Evolutionary conservation across 2,797 vertebrate species (phyloP).

Genomic region (Catostomus latipinnis): DNA sequence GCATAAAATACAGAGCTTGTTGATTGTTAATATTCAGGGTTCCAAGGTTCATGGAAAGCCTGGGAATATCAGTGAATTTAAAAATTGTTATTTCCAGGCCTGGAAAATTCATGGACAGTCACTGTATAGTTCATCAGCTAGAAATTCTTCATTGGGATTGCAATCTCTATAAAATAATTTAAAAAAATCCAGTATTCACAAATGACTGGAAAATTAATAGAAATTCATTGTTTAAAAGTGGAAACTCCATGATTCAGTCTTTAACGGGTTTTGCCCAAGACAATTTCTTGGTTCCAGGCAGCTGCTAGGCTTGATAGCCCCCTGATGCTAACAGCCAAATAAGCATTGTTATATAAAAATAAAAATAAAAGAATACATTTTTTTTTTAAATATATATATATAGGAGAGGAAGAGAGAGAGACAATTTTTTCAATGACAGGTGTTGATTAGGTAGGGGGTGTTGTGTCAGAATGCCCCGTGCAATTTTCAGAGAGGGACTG

Average conservation of each 20-base stretch:
- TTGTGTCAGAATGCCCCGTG: slow-evolving; percentile 67
- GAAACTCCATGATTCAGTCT: slow-evolving; percentile 62
- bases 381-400: background rate
- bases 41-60: no score
- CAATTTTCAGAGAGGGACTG: slow-evolving; percentile 64
- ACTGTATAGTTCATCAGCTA: no score
- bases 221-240: slow-evolving; percentile 34
- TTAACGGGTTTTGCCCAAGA: slow-evolving; percentile 67
- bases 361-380: no score
- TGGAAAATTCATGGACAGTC: no score
- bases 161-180: no score
- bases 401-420: slow-evolving; percentile 13
- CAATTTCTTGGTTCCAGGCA: slow-evolving; percentile 68
- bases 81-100: no score
- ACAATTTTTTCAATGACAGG: slow-evolving; percentile 65
- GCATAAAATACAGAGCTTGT: no score
- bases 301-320: slow-evolving; percentile 61
- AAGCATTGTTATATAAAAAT: slow-evolving; percentile 72
- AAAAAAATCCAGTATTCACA: no score
- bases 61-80: no score
- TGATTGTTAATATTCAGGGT: no score
- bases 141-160: no score
- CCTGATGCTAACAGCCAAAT: slow-evolving; percentile 66
- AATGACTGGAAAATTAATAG: no score
- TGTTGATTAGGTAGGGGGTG: slow-evolving; percentile 74